phyloP scores from a whole-genome alignment of 2,113 vertebrate species.

The Acanthisitta chloris region DNA sequence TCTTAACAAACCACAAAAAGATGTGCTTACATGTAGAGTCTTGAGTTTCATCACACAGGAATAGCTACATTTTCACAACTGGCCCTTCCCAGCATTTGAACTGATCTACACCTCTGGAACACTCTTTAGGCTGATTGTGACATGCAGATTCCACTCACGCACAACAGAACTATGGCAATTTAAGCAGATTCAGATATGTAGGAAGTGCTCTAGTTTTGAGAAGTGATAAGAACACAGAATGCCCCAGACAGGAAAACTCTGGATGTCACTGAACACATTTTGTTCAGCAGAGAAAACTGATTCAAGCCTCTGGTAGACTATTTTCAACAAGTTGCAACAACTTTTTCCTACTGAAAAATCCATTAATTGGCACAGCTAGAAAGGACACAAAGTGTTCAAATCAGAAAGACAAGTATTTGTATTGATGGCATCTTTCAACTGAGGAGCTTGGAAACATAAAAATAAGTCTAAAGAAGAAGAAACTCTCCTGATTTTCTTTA shows the following conservation, averaged over 20 bases:
- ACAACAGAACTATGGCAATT: not conserved
- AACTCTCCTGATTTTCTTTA: not conserved
- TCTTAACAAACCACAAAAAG: not conserved
- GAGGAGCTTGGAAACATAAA: not conserved
- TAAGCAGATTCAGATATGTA: not conserved
- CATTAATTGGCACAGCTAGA: not conserved
- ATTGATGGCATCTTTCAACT: not conserved
- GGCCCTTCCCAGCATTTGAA: not conserved
- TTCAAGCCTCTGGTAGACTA: not conserved
- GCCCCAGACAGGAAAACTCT: not conserved
- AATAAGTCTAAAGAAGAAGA: not conserved
- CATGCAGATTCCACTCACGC: not conserved
- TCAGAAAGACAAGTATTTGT: not conserved
- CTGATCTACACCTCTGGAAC: not conserved
- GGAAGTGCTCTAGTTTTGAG: not conserved
- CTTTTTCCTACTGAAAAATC: not conserved
- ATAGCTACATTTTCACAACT: not conserved
- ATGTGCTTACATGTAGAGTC: not conserved
- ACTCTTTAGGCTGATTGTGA: not conserved
- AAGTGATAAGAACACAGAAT: not conserved
- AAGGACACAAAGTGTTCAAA: not conserved
- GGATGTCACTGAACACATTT: fast-evolving
- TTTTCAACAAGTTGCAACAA: not conserved
- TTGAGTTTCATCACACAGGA: not conserved
- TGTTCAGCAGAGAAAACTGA: not conserved